A percentile compares a stretch with the other conserved stretches of the same genome.
These are phyloP conservation scores for Triplophysa rosa DNA, from an alignment of 2,113 vertebrate genomes.

Conservation along the genomic window DNA sequence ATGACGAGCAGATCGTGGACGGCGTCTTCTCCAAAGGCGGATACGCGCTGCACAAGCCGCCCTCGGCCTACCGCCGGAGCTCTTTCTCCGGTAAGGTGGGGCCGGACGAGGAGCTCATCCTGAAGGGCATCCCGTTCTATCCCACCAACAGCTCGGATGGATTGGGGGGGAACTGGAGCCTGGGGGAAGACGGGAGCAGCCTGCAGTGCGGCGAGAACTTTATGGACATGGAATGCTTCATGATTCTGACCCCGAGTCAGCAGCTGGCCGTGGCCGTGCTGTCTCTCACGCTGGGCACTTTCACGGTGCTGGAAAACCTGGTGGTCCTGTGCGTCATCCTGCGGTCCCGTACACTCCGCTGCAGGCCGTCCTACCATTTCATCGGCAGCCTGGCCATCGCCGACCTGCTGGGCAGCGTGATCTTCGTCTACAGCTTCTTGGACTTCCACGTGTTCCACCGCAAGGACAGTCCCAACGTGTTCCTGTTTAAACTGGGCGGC, in stretches of 20 bases:
- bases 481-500: constrained; percentile 96
- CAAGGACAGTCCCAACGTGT: constrained; percentile 94
- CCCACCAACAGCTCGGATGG: constrained; percentile 89
- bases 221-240: constrained; percentile 99
- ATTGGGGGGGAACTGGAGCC: constrained; percentile 86
- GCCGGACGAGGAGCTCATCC: constrained; percentile 82
- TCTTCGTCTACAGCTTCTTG: constrained; percentile 98
- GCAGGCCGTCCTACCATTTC: constrained; percentile 97
- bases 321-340: constrained; percentile 94
- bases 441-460: constrained; percentile 98
- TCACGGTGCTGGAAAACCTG: constrained; percentile 96
- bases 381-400: constrained; percentile 95
- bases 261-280: constrained; percentile 93
- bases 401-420: constrained; percentile 94
- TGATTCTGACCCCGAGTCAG: constrained; percentile 97
- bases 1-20: constrained; percentile 83
- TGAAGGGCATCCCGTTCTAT: constrained; percentile 82
- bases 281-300: constrained; percentile 93
- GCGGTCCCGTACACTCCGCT: constrained; percentile 92
- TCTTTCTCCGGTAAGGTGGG: constrained; percentile 90
- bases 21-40: constrained; percentile 85
- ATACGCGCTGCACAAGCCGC: constrained; percentile 88
- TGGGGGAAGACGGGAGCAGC: constrained; percentile 83
- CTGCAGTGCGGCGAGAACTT: constrained; percentile 98
- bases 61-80: constrained; percentile 90